Evolutionary conservation across 2,888 invertebrate genomes (phyloP).

Genomic region (Lepidochrysops patricia): DNA sequence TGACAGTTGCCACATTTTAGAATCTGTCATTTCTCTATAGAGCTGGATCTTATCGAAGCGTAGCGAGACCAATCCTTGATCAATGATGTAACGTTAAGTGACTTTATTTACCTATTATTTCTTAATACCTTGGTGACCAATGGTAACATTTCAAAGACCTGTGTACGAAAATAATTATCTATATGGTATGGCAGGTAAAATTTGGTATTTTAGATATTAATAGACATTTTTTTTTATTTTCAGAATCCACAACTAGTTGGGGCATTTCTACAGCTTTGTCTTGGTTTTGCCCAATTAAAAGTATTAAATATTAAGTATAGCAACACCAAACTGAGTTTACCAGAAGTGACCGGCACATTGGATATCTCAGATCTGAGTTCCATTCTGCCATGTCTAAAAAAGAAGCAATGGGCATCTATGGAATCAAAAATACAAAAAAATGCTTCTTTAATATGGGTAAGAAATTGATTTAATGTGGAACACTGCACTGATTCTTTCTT

Average conservation of each 20-base stretch:
- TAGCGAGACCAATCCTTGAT: no score
- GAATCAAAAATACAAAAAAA: slow-evolving; percentile 36
- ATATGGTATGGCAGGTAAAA: no score
- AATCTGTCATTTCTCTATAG: no score
- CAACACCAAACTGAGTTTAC: slow-evolving; percentile 41
- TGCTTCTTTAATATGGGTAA: slow-evolving; percentile 44
- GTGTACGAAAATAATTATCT: no score
- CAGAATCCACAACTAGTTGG: slow-evolving; percentile 45
- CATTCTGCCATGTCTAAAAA: slow-evolving; percentile 47
- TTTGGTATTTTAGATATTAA: no score
- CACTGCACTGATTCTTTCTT: no score
- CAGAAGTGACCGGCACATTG: slow-evolving; percentile 21
- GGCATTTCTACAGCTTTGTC: slow-evolving; percentile 48
- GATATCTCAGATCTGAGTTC: slow-evolving; percentile 42
- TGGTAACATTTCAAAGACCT: no score
- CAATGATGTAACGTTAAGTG: no score
- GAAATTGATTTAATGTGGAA: slow-evolving; percentile 22
- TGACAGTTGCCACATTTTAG: no score
- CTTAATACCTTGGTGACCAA: no score
- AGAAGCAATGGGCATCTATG: slow-evolving; percentile 45
- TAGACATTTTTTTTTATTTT: slow-evolving; percentile 29
- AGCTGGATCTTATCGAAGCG: no score
- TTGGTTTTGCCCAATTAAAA: slow-evolving; percentile 49
- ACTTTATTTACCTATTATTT: no score
- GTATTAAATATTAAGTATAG: slow-evolving; percentile 57